Conservation (phyloP, 2,113 vertebrate genomes). For the Chaetorhynchus papuensis region DNA sequence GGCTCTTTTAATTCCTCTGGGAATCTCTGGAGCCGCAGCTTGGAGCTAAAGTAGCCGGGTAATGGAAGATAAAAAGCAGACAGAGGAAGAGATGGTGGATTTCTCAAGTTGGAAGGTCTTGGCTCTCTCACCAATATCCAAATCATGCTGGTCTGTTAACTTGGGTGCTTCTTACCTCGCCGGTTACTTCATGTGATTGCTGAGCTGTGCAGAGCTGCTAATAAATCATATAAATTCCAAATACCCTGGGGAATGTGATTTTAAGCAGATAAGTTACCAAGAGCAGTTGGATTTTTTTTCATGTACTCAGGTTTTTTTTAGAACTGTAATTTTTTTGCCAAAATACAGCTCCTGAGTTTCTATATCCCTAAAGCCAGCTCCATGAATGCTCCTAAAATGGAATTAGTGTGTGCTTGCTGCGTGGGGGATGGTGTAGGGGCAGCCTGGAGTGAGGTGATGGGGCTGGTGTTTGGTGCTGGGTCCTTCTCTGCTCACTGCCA, state of each 20-base stretch:
- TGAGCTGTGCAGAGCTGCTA: background rate
- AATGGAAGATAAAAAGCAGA: constrained; percentile 24
- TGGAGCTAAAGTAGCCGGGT: background rate
- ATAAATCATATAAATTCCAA: background rate
- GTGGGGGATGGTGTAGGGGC: background rate
- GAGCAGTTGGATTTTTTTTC: background rate
- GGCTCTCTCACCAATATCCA: background rate
- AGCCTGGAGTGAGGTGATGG: background rate
- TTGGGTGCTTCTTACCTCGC: background rate
- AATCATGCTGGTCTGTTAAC: background rate
- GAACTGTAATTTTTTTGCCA: background rate
- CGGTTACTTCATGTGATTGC: background rate
- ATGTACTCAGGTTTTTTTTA: background rate
- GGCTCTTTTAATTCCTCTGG: constrained; percentile 44
- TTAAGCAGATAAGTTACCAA: background rate
- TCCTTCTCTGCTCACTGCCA: background rate
- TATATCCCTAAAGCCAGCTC: background rate
- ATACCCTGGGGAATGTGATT: background rate
- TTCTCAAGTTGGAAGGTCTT: background rate
- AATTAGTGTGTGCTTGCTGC: background rate
- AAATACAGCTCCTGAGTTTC: background rate
- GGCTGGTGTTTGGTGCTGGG: background rate
- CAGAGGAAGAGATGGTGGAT: background rate
- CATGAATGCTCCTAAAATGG: background rate
- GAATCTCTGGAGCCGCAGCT: constrained; percentile 2